Evolutionary conservation across 2,888 invertebrate genomes (phyloP).

Genomic region (Lasioglossum oenotherae): DNA sequence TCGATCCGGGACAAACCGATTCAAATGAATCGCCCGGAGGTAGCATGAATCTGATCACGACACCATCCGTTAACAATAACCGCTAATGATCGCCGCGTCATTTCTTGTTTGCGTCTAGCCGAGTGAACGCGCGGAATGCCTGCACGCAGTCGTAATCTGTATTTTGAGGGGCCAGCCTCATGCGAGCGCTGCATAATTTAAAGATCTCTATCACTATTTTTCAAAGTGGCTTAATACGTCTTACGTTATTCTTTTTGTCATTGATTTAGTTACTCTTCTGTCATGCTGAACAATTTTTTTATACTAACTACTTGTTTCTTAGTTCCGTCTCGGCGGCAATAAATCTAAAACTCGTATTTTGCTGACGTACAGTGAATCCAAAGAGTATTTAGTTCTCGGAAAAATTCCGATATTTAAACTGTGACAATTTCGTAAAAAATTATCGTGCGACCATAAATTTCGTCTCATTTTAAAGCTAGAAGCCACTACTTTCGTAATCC

Average conservation of each 20-base stretch:
- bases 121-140: conserved; percentile 33
- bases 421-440: too few species aligned
- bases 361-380: too few species aligned
- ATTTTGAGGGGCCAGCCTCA: conserved; percentile 34
- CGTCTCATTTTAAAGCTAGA: too few species aligned
- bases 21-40: background rate
- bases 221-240: background rate
- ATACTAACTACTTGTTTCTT: background rate
- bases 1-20: background rate
- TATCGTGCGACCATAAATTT: too few species aligned
- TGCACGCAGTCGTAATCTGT: conserved; percentile 44
- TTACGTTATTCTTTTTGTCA: background rate
- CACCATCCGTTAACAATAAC: conserved; percentile 17
- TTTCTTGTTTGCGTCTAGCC: conserved; percentile 13
- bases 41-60: background rate
- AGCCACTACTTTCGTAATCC: too few species aligned
- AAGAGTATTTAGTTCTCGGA: too few species aligned
- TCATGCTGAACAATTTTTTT: background rate
- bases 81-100: conserved; percentile 26
- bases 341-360: too few species aligned
- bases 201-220: background rate
- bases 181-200: background rate
- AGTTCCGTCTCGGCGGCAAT: too few species aligned
- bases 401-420: too few species aligned
- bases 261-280: background rate